A percentile compares a stretch with the other conserved stretches of the same genome.
These are phyloP conservation scores for Helicoverpa zea DNA, from an alignment of 1,140 invertebrate species.

Conservation along the genomic window DNA sequence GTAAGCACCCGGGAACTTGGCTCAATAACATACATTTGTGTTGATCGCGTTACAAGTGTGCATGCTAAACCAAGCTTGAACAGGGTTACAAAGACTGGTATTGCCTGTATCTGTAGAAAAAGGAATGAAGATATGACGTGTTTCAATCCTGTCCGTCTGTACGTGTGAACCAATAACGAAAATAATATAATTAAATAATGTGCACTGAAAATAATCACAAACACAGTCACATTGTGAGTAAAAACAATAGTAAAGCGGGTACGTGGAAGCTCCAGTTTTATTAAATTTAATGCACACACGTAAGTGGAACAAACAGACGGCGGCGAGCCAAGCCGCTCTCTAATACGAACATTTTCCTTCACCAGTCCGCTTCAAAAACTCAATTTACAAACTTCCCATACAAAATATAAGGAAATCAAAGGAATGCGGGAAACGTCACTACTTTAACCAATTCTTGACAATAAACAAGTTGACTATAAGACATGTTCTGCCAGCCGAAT, in stretches of 20 bases:
- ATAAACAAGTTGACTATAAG: conserved; percentile 68
- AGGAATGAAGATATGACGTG: no score
- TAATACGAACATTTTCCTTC: conserved; percentile 33
- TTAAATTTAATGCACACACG: conserved; percentile 10
- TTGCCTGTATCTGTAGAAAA: no score
- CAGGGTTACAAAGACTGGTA: neutral
- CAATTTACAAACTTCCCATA: conserved; percentile 48
- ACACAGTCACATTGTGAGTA: neutral
- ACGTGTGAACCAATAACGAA: no score
- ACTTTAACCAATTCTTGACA: conserved; percentile 66
- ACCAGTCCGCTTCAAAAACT: conserved; percentile 41
- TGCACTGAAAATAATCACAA: neutral
- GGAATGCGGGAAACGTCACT: conserved; percentile 48
- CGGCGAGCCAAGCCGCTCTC: conserved; percentile 19
- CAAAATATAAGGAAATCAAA: conserved; percentile 47
- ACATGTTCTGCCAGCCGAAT: conserved; percentile 62
- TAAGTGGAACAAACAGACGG: conserved; percentile 22
- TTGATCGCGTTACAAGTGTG: neutral
- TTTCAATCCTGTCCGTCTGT: no score
- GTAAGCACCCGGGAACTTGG: conserved; percentile 33
- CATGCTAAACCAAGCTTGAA: neutral
- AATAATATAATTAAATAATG: no score
- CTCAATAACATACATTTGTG: neutral
- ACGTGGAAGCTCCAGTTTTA: conserved; percentile 29
- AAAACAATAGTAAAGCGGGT: conserved; percentile 20